Percentiles rank a stretch among this genome's conserved stretches.
phyloP scores from a whole-genome alignment of 1,140 invertebrate genomes.

The Ips nitidus region DNA sequence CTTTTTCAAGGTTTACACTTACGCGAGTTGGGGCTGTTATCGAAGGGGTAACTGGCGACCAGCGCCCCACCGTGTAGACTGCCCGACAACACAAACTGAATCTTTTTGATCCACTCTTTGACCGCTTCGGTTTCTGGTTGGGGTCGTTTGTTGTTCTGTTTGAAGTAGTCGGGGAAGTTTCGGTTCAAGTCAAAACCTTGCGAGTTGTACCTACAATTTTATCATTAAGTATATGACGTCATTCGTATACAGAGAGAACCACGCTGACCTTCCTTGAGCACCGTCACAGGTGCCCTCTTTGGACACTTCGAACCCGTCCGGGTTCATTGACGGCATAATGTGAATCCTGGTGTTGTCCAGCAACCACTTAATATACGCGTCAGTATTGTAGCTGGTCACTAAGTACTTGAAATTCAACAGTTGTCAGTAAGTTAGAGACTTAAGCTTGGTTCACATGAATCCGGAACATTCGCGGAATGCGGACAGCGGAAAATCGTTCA shows the following conservation, averaged over 20 bases:
- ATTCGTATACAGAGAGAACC: conserved; percentile 4
- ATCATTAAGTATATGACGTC: background rate
- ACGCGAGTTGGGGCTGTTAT: conserved; percentile 89
- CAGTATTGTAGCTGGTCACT: conserved; percentile 76
- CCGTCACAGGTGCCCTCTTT: conserved; percentile 86
- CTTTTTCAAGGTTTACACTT: conserved; percentile 56
- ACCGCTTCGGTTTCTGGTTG: conserved; percentile 94
- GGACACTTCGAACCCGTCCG: conserved; percentile 86
- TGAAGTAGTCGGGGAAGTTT: conserved; percentile 93
- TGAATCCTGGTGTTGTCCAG: conserved; percentile 89
- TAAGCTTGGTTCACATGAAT: background rate
- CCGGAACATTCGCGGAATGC: background rate
- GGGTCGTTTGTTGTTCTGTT: conserved; percentile 79
- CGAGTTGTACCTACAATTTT: conserved; percentile 72
- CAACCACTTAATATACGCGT: conserved; percentile 81
- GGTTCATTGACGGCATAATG: conserved; percentile 91
- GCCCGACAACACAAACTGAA: conserved; percentile 88
- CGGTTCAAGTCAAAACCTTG: conserved; percentile 86
- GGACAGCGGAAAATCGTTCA: too few species aligned
- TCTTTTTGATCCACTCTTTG: conserved; percentile 90
- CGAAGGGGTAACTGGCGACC: conserved; percentile 90
- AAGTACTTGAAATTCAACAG: conserved; percentile 62
- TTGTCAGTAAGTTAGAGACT: background rate
- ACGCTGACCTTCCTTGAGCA: conserved; percentile 72
- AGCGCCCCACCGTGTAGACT: conserved; percentile 90